Base-by-base conservation (phyloP, 2,113 vertebrate species). In the Bos indicus region DNA sequence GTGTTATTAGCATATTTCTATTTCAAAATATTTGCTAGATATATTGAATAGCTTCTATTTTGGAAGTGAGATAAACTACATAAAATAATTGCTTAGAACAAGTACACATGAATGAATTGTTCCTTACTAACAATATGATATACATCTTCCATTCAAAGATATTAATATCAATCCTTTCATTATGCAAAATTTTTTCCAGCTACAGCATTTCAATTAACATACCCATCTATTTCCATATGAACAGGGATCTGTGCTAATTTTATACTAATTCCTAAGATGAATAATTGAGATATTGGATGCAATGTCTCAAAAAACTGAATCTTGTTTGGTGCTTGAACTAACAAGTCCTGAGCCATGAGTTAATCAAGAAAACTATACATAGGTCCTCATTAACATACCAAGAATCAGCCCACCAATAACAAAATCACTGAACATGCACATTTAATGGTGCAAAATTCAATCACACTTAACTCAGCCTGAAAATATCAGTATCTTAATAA, bases 191-290 rank as follows among this genome's bases (percentile, higher is more conserved):
- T 98, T 91, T 97, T 97, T 98, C 96, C 40, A 98, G 94, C 56
- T 98, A 96, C 57, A 86, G 93, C 89, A 94, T 97, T 92, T 40
- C 97, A 97, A 98, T 98, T 98, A 98, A 97, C 95, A 98, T 97
- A 98, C 97, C 92, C 96, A 98, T 98, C 87, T 93, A 98, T 98
- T 99, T 99, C 96, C 90, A 97, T 94, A 96, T 98, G 96, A 98
- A 94, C 80, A 98, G 9, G 33, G 93, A 98, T 99, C 97, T 96
- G 96, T 98, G 96, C 87, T 99, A 99, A 99, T 98, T 99, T 98
- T 98, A 97, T 77, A 98, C 98, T 98, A 99, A 99, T 99, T 98
- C 94, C 86, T 97, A 97, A 98, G 98, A 98, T 98, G 98, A 99
- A 98, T 98, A 99, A 98, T 97, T 98, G 98, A 99, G 71, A 97